Evolutionary conservation across 2,888 invertebrate species (phyloP).

Genomic region (Conchocele bisecta): DNA sequence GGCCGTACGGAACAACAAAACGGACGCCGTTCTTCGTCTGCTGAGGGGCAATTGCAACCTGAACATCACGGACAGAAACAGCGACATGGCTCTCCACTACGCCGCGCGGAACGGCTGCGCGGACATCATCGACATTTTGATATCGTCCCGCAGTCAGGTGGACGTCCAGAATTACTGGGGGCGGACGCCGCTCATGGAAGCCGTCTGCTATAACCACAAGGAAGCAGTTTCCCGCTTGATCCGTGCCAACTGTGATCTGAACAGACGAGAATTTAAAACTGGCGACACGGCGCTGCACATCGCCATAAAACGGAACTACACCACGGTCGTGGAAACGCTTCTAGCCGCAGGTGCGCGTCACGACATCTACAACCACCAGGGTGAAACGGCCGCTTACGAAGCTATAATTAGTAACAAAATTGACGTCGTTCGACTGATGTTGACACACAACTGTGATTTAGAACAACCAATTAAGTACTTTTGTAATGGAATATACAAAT

Average conservation of each 20-base stretch:
- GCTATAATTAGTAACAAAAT: constrained; percentile 81
- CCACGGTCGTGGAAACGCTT: constrained; percentile 78
- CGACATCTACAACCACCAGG: constrained; percentile 82
- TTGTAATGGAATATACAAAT: constrained; percentile 78
- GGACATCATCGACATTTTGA: constrained; percentile 79
- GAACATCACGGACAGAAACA: constrained; percentile 81
- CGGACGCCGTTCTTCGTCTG: constrained; percentile 79
- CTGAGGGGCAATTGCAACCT: constrained; percentile 77
- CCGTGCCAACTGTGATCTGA: constrained; percentile 78
- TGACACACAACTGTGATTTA: constrained; percentile 80
- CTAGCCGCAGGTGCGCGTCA: constrained; percentile 79
- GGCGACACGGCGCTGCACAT: constrained; percentile 82
- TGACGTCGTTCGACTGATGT: constrained; percentile 79
- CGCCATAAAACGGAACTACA: constrained; percentile 81
- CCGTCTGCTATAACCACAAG: constrained; percentile 82
- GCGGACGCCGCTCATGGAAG: constrained; percentile 82
- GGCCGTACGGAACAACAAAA: constrained; percentile 82
- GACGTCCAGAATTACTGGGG: constrained; percentile 83
- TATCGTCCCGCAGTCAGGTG: constrained; percentile 79
- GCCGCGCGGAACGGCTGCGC: constrained; percentile 81
- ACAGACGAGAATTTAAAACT: constrained; percentile 81
- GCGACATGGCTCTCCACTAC: constrained; percentile 82
- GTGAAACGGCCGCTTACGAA: constrained; percentile 81
- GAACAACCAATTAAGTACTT: constrained; percentile 81
- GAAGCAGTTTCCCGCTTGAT: constrained; percentile 79